phyloP scores from a whole-genome alignment of 2,113 vertebrate genomes.

The Sorex fumeus region DNA sequence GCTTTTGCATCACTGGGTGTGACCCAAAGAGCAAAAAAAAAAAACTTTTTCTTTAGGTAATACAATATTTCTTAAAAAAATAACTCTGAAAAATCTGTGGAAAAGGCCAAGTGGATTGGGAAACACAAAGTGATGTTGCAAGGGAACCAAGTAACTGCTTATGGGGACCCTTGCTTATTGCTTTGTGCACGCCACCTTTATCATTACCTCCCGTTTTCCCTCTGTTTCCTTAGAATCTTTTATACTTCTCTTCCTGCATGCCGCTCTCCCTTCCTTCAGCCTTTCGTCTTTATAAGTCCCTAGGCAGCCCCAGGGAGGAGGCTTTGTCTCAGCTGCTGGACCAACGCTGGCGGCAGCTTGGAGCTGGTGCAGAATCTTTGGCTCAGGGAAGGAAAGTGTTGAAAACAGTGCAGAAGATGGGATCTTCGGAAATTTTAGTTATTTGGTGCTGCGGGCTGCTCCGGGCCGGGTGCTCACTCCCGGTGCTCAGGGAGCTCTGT shows the following conservation, averaged over 20 bases:
- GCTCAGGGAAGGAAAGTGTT: no score
- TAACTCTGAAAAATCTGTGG: background rate
- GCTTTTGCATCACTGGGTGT: no score
- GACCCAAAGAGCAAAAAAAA: no score
- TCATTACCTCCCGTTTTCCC: background rate
- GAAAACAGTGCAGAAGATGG: no score
- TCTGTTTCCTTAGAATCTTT: background rate
- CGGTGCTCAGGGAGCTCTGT: no score
- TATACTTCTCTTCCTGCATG: background rate
- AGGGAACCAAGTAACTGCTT: background rate
- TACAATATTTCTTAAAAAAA: conserved; percentile 33
- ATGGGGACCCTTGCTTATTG: background rate
- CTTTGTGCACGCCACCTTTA: background rate
- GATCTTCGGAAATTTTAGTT: no score
- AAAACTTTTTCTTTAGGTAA: background rate
- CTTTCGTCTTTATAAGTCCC: background rate
- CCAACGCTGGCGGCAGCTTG: background rate
- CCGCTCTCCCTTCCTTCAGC: background rate
- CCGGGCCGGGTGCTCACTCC: no score
- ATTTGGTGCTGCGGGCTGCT: no score
- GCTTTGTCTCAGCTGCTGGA: background rate
- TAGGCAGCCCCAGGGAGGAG: background rate
- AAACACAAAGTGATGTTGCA: background rate
- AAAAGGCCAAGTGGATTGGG: background rate
- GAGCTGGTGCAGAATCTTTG: no score